A percentile compares a stretch with the other conserved stretches of the same genome.
Conservation (phyloP, 2,797 vertebrate species). For the Enteromius treurensis region DNA sequence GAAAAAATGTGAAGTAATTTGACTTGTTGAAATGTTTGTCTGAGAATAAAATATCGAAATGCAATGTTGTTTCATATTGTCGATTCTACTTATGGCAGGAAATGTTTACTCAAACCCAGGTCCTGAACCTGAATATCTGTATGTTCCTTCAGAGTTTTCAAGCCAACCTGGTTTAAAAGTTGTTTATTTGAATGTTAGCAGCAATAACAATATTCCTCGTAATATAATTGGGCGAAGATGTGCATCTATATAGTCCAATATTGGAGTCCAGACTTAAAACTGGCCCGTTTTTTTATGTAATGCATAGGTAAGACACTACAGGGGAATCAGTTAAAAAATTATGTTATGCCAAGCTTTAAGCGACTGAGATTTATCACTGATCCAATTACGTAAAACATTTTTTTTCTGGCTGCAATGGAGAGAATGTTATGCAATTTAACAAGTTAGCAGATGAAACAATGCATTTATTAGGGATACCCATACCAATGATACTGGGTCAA, state of each 20-base stretch:
- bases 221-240: too few relatives aligned
- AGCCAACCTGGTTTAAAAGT: neutral
- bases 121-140: neutral
- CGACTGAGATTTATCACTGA: too few relatives aligned
- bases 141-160: neutral
- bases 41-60: neutral
- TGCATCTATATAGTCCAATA: too few relatives aligned
- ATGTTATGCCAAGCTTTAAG: too few relatives aligned
- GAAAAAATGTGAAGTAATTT: neutral
- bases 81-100: constrained; percentile 15
- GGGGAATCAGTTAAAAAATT: neutral
- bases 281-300: too few relatives aligned
- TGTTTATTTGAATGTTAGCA: constrained; percentile 8
- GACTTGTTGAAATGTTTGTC: neutral
- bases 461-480: neutral
- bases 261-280: too few relatives aligned
- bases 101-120: constrained; percentile 7
- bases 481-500: neutral
- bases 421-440: neutral
- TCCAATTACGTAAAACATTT: too few relatives aligned
- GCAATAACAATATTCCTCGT: too few relatives aligned
- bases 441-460: neutral
- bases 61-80: constrained; percentile 7
- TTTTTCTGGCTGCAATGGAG: too few relatives aligned
- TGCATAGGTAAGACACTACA: neutral